Conservation (phyloP, 2,113 vertebrate species). For the Porphyrio hochstetteri region DNA sequence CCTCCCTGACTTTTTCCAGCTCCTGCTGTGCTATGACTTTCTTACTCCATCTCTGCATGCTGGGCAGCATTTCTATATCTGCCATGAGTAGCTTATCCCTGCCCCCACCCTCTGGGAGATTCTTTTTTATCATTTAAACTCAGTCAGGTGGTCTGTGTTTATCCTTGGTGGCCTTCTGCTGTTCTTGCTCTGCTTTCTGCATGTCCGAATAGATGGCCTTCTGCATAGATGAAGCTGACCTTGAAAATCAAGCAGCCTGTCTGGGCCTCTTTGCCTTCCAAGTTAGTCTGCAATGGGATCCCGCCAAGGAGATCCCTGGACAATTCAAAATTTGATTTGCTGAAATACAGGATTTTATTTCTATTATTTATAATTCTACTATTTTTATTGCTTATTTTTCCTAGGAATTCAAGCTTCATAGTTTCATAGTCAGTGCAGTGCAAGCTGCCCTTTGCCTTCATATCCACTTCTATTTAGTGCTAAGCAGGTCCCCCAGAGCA, state of each 20-base stretch:
- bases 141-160: background rate
- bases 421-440: background rate
- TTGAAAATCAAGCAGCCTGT: background rate
- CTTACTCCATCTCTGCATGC: background rate
- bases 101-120: background rate
- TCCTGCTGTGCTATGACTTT: background rate
- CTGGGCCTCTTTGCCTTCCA: background rate
- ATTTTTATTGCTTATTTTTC: background rate
- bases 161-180: background rate
- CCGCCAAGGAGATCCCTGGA: background rate
- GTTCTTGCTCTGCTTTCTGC: background rate
- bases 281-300: background rate
- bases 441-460: background rate
- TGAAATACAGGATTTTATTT: background rate
- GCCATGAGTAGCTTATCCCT: background rate
- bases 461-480: background rate
- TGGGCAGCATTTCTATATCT: background rate
- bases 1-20: background rate
- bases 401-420: background rate
- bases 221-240: background rate
- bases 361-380: background rate
- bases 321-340: background rate
- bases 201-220: background rate
- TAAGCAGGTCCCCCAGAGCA: background rate
- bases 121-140: background rate